Conservation (phyloP, 1,140 invertebrate species). For the Caenorhabditis tropicalis region DNA sequence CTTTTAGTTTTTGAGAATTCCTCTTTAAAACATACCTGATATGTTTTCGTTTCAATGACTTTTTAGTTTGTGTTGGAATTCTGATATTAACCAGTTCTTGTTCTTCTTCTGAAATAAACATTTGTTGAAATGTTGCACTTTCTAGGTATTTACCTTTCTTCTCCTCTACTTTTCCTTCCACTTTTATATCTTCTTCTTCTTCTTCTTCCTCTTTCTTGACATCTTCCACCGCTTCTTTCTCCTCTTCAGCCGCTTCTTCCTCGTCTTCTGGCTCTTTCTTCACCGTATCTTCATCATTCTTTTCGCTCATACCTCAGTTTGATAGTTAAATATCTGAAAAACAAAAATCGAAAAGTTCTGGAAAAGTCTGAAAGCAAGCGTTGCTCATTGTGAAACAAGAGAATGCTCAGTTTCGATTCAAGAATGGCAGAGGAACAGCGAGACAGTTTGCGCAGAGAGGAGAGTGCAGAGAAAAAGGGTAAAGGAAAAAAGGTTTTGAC, state of each 20-base stretch:
- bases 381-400: slow-evolving; percentile 3
- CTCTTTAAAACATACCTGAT: slow-evolving; percentile 33
- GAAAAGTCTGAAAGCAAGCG: neutral
- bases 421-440: neutral
- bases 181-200: neutral
- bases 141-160: slow-evolving; percentile 8
- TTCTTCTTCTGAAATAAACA: neutral
- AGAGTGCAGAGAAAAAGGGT: neutral
- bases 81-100: neutral
- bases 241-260: neutral
- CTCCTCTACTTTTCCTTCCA: neutral
- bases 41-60: slow-evolving; percentile 40
- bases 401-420: neutral
- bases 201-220: neutral
- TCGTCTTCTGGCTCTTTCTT: slow-evolving; percentile 1
- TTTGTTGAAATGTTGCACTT: neutral
- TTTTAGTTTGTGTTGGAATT: slow-evolving; percentile 45
- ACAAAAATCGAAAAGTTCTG: neutral
- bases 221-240: neutral
- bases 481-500: neutral
- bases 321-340: neutral
- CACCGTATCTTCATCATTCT: neutral
- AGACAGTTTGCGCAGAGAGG: neutral
- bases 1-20: too few relatives aligned
- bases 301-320: slow-evolving; percentile 35